These are phyloP conservation scores for Hyphantria cunea DNA, from an alignment of 1,140 invertebrate species.

Conservation along the genomic window DNA sequence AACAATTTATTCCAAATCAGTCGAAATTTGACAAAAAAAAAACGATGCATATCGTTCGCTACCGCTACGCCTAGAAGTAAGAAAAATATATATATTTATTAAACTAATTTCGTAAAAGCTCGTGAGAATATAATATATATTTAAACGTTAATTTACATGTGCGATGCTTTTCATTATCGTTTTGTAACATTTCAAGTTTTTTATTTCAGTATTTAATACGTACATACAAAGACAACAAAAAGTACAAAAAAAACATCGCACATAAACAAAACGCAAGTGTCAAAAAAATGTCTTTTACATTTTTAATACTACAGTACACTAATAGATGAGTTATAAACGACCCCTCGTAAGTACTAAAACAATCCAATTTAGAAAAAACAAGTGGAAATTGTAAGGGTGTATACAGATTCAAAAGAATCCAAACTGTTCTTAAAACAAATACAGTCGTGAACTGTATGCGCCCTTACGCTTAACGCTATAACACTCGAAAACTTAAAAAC, in stretches of 20 bases:
- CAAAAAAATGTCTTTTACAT: conserved; percentile 77
- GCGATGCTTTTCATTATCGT: conserved; percentile 6
- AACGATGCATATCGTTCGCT: conserved; percentile 36
- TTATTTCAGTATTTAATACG: background rate
- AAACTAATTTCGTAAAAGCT: conserved; percentile 76
- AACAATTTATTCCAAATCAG: conserved; percentile 10
- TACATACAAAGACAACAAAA: background rate
- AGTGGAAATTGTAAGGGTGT: conserved; percentile 25
- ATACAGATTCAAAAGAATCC: conserved; percentile 7
- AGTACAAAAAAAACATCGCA: conserved; percentile 13
- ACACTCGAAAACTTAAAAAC: conserved; percentile 65
- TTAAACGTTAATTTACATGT: background rate
- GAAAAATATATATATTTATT: conserved; percentile 72
- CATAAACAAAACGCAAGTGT: conserved; percentile 45
- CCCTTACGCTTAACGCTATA: conserved; percentile 51
- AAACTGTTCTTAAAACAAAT: conserved; percentile 13
- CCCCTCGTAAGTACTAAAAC: conserved; percentile 32
- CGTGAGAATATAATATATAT: conserved; percentile 60
- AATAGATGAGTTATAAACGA: conserved; percentile 38
- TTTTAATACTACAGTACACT: conserved; percentile 49
- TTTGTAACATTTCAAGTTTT: no score
- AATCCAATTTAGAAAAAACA: conserved; percentile 36
- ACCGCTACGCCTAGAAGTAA: conserved; percentile 72
- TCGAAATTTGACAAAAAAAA: conserved; percentile 21
- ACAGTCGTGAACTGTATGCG: conserved; percentile 11